Evolutionary conservation across 2,888 invertebrate species (phyloP).

Genomic region (Rhodophaea formosa): DNA sequence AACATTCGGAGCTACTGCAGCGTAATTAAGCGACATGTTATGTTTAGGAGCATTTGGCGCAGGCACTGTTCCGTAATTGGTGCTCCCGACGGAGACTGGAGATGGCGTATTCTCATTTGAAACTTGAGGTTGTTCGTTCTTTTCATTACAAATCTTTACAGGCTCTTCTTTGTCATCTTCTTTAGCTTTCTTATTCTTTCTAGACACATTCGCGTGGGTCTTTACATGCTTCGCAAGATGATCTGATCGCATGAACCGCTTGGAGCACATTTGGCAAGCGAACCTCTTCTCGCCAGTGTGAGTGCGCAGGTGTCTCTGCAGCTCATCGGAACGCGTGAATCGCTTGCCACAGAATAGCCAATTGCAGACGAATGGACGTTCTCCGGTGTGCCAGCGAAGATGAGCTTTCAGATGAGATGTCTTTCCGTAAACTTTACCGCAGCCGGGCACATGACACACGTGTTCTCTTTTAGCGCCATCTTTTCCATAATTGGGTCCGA

Average conservation of each 20-base stretch:
- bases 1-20: constrained; percentile 53
- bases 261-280: constrained; percentile 91
- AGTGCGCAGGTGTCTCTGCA: constrained; percentile 93
- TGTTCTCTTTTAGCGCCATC: constrained; percentile 90
- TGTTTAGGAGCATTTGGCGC: constrained; percentile 45
- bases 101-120: constrained; percentile 23
- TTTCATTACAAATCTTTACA: constrained; percentile 42
- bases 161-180: constrained; percentile 70
- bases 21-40: constrained; percentile 55
- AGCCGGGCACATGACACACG: constrained; percentile 93
- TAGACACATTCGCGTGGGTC: constrained; percentile 87
- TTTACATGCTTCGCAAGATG: constrained; percentile 96
- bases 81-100: constrained; percentile 48
- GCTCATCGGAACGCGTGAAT: constrained; percentile 95
- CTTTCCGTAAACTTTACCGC: constrained; percentile 94
- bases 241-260: constrained; percentile 95
- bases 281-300: constrained; percentile 96
- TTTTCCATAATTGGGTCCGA: constrained; percentile 87
- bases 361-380: constrained; percentile 93
- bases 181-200: constrained; percentile 69
- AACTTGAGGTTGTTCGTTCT: constrained; percentile 34
- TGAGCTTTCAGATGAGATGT: constrained; percentile 97
- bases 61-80: constrained; percentile 61
- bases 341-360: constrained; percentile 95
- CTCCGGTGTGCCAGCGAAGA: constrained; percentile 95